phyloP scores from a whole-genome alignment of 2,888 invertebrate genomes.

The Noctua janthina region DNA sequence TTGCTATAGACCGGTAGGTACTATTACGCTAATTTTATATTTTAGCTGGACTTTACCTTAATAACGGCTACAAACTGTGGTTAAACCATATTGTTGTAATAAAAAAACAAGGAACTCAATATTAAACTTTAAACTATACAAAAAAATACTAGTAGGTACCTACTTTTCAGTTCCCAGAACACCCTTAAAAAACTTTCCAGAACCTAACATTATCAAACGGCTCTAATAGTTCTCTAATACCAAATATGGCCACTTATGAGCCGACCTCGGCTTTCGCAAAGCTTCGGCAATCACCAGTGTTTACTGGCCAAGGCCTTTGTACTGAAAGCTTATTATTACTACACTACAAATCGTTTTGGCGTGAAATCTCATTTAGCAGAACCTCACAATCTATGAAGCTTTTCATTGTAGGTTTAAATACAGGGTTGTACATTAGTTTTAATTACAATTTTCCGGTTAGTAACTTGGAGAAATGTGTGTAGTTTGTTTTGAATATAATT shows the following conservation, averaged over 20 bases:
- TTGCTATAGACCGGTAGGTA: too few relatives aligned
- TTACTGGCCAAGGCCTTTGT: conserved; percentile 80
- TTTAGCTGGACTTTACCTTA: background rate
- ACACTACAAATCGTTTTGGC: conserved; percentile 68
- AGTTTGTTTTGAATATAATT: conserved; percentile 36
- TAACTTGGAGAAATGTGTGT: conserved; percentile 1
- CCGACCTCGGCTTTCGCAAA: conserved; percentile 71
- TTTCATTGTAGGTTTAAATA: conserved; percentile 25
- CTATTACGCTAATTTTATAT: background rate
- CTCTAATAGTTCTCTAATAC: conserved; percentile 54
- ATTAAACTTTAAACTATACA: conserved; percentile 1
- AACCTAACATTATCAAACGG: conserved; percentile 38
- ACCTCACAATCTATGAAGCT: conserved; percentile 56
- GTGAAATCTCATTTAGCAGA: conserved; percentile 69
- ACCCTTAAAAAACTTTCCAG: background rate
- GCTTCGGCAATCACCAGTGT: conserved; percentile 74
- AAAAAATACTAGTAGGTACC: background rate
- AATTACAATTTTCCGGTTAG: conserved; percentile 18
- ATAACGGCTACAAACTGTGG: background rate
- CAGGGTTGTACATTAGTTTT: conserved; percentile 7
- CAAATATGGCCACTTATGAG: conserved; percentile 53
- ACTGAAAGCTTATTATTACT: conserved; percentile 76
- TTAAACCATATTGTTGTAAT: too few relatives aligned
- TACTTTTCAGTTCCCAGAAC: background rate
- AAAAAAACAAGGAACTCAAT: background rate